These are phyloP conservation scores for Barnardius zonarius DNA, from an alignment of 2,113 vertebrate genomes.

Conservation along the genomic window DNA sequence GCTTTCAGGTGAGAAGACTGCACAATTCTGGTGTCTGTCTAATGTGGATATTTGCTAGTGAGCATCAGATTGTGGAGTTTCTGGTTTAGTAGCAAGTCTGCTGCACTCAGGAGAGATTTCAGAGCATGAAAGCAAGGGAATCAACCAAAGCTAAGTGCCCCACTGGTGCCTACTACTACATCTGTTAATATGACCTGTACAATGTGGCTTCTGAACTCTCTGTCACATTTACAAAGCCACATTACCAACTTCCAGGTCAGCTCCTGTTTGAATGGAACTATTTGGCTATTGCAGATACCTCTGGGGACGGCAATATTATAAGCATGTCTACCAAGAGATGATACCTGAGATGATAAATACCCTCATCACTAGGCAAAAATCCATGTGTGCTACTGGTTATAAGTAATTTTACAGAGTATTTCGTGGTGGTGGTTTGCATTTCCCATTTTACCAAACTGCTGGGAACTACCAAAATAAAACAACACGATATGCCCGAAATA, in stretches of 20 bases:
- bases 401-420: neutral
- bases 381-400: neutral
- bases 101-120: neutral
- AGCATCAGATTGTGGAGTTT: neutral
- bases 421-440: neutral
- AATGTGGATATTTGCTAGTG: neutral
- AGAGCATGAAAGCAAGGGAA: neutral
- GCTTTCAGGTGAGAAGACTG: neutral
- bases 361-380: neutral
- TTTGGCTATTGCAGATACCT: neutral
- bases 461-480: conserved; percentile 43
- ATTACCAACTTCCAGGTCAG: neutral
- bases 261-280: neutral
- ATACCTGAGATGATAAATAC: neutral
- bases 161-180: neutral
- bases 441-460: conserved; percentile 37
- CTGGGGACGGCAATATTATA: neutral
- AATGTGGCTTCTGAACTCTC: neutral
- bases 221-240: neutral
- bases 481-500: neutral
- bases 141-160: neutral
- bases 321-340: neutral
- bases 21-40: neutral
- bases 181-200: neutral
- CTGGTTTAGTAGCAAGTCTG: neutral